These are phyloP conservation scores for Drosophila nr. medialis DNA, from an alignment of 2,888 invertebrate species.

Conservation along the genomic window DNA sequence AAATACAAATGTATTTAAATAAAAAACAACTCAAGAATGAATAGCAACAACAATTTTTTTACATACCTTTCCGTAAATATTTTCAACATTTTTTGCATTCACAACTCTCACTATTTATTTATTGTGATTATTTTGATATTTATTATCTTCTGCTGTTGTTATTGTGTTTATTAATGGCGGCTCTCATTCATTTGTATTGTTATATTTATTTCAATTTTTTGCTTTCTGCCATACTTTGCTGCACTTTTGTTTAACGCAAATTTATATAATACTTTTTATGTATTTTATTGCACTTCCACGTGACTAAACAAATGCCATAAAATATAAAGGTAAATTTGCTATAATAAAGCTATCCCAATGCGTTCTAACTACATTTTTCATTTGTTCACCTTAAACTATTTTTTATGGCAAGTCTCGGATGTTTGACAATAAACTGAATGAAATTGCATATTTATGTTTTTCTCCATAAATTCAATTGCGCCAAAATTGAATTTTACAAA, in stretches of 20 bases:
- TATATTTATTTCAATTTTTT: constrained; percentile 10
- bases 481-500: background rate
- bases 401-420: constrained; percentile 13
- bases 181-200: constrained; percentile 22
- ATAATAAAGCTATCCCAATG: constrained; percentile 49
- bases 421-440: constrained; percentile 1
- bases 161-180: constrained; percentile 14
- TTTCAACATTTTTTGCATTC: constrained; percentile 22
- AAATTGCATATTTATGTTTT: constrained; percentile 26
- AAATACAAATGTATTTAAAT: constrained; percentile 26
- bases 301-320: constrained; percentile 68
- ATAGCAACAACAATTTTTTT: constrained; percentile 38
- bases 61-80: constrained; percentile 54
- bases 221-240: constrained; percentile 22
- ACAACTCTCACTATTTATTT: constrained; percentile 43
- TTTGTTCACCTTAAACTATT: constrained; percentile 34
- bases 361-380: constrained; percentile 37
- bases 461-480: constrained; percentile 22
- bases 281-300: constrained; percentile 71
- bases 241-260: constrained; percentile 42
- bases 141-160: constrained; percentile 39
- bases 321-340: constrained; percentile 54
- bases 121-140: constrained; percentile 52
- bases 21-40: constrained; percentile 34
- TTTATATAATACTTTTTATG: constrained; percentile 49